A percentile compares a stretch with the other conserved stretches of the same genome.
Conservation (phyloP, 2,888 invertebrate genomes). For the Eumacrocentrus americanus region DNA sequence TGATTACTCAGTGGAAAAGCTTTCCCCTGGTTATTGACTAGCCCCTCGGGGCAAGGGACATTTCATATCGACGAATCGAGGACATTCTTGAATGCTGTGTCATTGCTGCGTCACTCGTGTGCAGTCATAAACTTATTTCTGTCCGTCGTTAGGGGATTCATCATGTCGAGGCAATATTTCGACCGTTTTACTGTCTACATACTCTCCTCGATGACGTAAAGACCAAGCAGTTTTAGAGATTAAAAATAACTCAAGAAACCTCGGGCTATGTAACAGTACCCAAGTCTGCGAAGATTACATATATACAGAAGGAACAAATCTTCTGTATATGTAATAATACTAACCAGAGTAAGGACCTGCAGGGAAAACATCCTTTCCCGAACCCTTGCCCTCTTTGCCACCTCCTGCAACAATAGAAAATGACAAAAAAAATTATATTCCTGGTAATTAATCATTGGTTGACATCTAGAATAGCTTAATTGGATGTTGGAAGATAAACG, state of each 20-base stretch:
- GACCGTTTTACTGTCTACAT: neutral
- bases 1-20: slow-evolving; percentile 3
- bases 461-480: neutral
- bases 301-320: no score
- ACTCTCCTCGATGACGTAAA: neutral
- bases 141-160: neutral
- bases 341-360: slow-evolving; percentile 67
- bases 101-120: neutral
- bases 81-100: slow-evolving; percentile 9
- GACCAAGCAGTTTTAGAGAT: neutral
- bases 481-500: neutral
- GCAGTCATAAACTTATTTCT: slow-evolving; percentile 9
- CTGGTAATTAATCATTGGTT: neutral
- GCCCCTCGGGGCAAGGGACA: neutral
- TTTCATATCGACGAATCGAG: slow-evolving; percentile 14
- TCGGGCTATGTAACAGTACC: neutral
- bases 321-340: no score
- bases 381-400: slow-evolving; percentile 68
- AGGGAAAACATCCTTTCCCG: slow-evolving; percentile 74
- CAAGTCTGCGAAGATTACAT: no score
- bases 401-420: slow-evolving; percentile 70
- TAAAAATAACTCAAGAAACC: slow-evolving; percentile 6
- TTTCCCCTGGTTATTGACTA: neutral
- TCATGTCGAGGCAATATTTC: slow-evolving; percentile 4
- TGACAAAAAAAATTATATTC: slow-evolving; percentile 20